Evolutionary conservation across 2,113 vertebrate species (phyloP).

Genomic region (Notothenia coriiceps): DNA sequence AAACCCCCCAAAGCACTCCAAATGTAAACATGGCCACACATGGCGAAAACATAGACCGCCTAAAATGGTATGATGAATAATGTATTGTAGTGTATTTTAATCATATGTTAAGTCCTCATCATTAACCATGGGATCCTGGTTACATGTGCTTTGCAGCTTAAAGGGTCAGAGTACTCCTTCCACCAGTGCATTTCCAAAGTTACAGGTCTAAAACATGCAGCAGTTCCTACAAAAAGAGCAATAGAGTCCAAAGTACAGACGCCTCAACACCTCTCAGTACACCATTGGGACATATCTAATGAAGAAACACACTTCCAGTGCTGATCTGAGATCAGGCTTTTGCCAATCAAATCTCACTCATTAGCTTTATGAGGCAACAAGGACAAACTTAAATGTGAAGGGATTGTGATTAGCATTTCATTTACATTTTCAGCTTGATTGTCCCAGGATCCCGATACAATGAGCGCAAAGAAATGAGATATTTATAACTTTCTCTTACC

Average conservation of each 20-base stretch:
- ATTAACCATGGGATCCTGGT: neutral
- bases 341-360: constrained; percentile 45
- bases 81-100: neutral
- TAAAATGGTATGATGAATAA: neutral
- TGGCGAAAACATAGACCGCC: neutral
- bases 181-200: neutral
- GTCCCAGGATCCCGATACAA: constrained; percentile 53
- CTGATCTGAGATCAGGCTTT: constrained; percentile 48
- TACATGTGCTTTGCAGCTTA: too few species aligned
- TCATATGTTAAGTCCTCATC: neutral
- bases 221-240: neutral
- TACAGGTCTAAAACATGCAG: neutral
- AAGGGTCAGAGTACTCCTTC: neutral
- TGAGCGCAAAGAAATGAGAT: constrained; percentile 35
- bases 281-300: constrained; percentile 34
- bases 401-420: constrained; percentile 63
- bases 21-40: neutral
- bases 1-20: neutral
- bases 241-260: constrained; percentile 9
- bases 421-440: constrained; percentile 52
- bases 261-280: constrained; percentile 27
- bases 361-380: constrained; percentile 57
- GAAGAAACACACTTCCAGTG: constrained; percentile 24
- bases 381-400: constrained; percentile 53
- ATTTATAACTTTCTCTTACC: constrained; percentile 64